phyloP scores from a whole-genome alignment of 2,797 vertebrate genomes.

The Botia almorhae region DNA sequence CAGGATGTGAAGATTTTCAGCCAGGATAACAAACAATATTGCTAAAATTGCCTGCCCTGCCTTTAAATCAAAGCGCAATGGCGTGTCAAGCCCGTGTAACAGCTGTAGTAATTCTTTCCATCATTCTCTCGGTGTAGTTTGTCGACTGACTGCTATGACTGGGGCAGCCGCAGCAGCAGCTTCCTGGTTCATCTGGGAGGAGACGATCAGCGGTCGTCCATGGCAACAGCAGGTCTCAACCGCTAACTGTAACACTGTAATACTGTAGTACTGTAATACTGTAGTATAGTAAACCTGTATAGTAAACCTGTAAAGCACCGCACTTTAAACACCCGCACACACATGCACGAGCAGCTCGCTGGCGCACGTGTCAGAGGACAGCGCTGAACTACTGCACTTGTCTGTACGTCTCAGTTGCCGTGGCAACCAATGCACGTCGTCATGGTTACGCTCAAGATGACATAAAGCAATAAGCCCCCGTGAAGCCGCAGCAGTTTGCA shows the following conservation, averaged over 20 bases:
- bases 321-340: constrained; percentile 9
- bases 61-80: too few relatives aligned
- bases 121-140: constrained; percentile 75
- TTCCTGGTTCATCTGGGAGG: constrained; percentile 83
- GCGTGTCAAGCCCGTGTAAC: too few relatives aligned
- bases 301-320: background rate
- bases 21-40: too few relatives aligned
- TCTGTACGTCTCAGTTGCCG: background rate
- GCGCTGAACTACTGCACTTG: too few relatives aligned
- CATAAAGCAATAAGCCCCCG: too few relatives aligned
- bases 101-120: too few relatives aligned
- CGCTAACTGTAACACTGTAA: constrained; percentile 65
- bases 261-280: background rate
- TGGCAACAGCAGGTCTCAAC: constrained; percentile 79
- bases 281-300: background rate
- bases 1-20: too few relatives aligned
- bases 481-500: too few relatives aligned
- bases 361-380: too few relatives aligned
- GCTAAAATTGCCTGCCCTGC: too few relatives aligned
- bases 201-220: constrained; percentile 74
- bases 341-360: background rate
- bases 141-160: constrained; percentile 86
- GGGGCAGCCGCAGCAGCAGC: constrained; percentile 85
- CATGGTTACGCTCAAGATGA: background rate
- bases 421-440: background rate